Evolutionary conservation across 2,888 invertebrate genomes (phyloP).

Genomic region (Eupelmus urozonus): DNA sequence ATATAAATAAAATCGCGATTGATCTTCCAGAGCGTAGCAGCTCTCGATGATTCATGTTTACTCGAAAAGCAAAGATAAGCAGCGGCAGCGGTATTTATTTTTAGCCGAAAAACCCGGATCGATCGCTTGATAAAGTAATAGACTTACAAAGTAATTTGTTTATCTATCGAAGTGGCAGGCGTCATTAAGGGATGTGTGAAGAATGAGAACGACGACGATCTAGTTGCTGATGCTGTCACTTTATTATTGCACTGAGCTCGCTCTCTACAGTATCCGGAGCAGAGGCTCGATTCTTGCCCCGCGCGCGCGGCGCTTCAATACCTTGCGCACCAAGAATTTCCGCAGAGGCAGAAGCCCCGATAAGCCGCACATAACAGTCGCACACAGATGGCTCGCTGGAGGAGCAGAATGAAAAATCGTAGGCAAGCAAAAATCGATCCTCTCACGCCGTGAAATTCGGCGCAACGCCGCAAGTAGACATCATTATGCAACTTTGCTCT

Average conservation of each 20-base stretch:
- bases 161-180: conserved; percentile 22
- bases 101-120: conserved; percentile 15
- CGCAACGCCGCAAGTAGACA: not conserved
- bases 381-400: too few relatives aligned
- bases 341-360: too few relatives aligned
- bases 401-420: too few relatives aligned
- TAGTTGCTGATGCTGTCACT: too few relatives aligned
- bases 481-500: too few relatives aligned
- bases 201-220: conserved; percentile 3
- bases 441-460: not conserved
- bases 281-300: not conserved
- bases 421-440: not conserved
- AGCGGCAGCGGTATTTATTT: conserved; percentile 30
- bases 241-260: not conserved
- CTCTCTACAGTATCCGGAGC: conserved; percentile 5
- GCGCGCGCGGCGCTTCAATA: conserved; percentile 15
- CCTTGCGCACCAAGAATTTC: too few relatives aligned
- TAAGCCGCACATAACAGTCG: too few relatives aligned
- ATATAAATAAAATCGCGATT: conserved; percentile 14
- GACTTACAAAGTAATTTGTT: conserved; percentile 37
- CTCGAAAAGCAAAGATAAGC: not conserved
- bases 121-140: not conserved
- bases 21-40: conserved; percentile 10
- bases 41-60: not conserved
- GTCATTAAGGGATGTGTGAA: conserved; percentile 28